Base-by-base conservation (phyloP, 1,140 invertebrate genomes). In the Nymphalis io region DNA sequence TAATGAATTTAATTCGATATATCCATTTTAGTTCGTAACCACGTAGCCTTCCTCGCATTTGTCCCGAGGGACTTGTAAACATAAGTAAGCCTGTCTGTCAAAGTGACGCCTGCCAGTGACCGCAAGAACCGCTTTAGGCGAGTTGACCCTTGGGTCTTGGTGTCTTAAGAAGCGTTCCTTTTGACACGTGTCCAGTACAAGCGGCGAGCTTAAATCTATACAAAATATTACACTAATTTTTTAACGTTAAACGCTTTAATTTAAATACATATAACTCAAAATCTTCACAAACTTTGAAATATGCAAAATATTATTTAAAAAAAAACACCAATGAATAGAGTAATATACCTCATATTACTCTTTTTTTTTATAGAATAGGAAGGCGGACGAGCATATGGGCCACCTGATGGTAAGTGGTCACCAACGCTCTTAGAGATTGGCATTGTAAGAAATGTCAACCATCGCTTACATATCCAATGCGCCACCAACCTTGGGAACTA, bases 61-160 rank as follows among this genome's bases (percentile, higher is more conserved):
- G 33, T 73, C 68, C 63, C 67, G 27, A 67, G 74, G 66, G 67
- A 62, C 61, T 46, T 21, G 70, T 63, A 70, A 60, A 70, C 61
- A 72, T 70, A 72, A 65, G 74, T 68, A 70, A 60, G 72, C 72
- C 68, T 75, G 82, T 79, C 84, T 76, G 72, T 86, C 81, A 84
- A 83, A 79, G 73, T 78, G 76, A 81, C 81, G 76, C 76, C 61
- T 68, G 72, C 76, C 67, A 66, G 69, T 77, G 82, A 81, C 80
- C 82, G 75, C 79, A 68, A 73, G 74, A 63, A 60, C 42, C 46
- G 74, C 74, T 75, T 69, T 60, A 20, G 65, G 77, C 78, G 64
- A 74, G 60, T 72, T 63, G 67, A 64, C 60, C 72, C 62, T 55
- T 55, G 51, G 51, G 21, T 27, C 59, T 42, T 76, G 76, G 74